These are phyloP conservation scores for Stichopus chloronotus DNA, from an alignment of 35 echinoderm and acorn worm genomes.

Conservation along the genomic window DNA sequence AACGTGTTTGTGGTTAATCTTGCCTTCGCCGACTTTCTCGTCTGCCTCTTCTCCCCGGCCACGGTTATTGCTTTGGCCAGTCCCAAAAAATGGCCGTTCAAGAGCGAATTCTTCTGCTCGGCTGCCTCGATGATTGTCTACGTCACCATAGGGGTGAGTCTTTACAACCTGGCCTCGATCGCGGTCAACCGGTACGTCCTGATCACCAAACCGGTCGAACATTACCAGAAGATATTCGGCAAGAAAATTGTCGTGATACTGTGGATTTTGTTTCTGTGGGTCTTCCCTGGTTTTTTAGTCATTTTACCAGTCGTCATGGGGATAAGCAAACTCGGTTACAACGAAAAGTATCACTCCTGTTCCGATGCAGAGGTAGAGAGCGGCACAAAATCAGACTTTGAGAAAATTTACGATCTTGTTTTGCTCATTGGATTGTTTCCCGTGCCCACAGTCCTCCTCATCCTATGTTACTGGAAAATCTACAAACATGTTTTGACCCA, in stretches of 20 bases:
- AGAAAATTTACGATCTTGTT: slow-evolving; percentile 63
- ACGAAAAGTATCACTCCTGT: slow-evolving; percentile 45
- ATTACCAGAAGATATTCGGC: slow-evolving; percentile 41
- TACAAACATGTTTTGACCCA: slow-evolving; percentile 66
- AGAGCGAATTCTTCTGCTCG: slow-evolving; percentile 22
- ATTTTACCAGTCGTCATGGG: slow-evolving; percentile 10
- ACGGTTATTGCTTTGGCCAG: slow-evolving; percentile 34
- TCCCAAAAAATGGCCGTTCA: slow-evolving; percentile 33
- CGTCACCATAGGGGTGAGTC: slow-evolving; percentile 48
- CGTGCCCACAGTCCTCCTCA: slow-evolving; percentile 69
- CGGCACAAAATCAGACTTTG: not conserved
- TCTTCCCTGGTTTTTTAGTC: not conserved
- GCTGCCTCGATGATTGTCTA: slow-evolving; percentile 33
- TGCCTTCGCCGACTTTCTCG: slow-evolving; percentile 62
- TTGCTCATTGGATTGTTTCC: slow-evolving; percentile 64
- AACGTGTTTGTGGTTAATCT: slow-evolving; percentile 74
- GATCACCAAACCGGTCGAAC: slow-evolving; percentile 47
- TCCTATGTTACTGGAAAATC: slow-evolving; percentile 72
- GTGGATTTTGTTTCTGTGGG: slow-evolving; percentile 35
- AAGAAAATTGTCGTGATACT: slow-evolving; percentile 28
- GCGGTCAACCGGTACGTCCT: slow-evolving; percentile 49
- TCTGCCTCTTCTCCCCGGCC: slow-evolving; percentile 14
- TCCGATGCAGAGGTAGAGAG: slow-evolving; percentile 21
- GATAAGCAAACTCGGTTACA: slow-evolving; percentile 38
- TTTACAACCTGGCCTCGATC: slow-evolving; percentile 52